These are phyloP conservation scores for Colossoma macropomum DNA, from an alignment of 2,113 vertebrate species.

Conservation along the genomic window DNA sequence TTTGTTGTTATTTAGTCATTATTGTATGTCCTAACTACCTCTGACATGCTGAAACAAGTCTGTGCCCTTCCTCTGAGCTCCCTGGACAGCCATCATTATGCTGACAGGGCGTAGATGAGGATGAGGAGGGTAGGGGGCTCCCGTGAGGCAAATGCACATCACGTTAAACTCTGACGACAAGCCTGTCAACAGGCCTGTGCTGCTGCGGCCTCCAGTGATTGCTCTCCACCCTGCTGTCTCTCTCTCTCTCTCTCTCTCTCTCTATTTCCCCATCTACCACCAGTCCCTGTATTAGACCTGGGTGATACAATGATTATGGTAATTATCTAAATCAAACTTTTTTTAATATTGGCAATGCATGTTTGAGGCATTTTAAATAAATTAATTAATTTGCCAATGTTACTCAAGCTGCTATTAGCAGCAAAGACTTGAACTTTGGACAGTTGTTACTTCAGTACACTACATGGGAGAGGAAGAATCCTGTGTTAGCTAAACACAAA, in stretches of 20 bases:
- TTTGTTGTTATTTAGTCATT: conserved; percentile 18
- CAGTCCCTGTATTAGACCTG: background rate
- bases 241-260: background rate
- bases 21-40: conserved; percentile 23
- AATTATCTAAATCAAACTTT: background rate
- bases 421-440: too few relatives aligned
- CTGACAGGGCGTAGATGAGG: conserved; percentile 48
- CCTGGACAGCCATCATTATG: conserved; percentile 39
- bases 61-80: conserved; percentile 14
- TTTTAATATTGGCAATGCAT: too few relatives aligned
- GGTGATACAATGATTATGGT: background rate
- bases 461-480: too few relatives aligned
- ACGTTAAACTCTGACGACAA: conserved; percentile 49
- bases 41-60: conserved; percentile 30
- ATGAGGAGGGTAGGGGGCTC: conserved; percentile 29
- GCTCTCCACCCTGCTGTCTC: background rate
- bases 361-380: too few relatives aligned
- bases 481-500: too few relatives aligned
- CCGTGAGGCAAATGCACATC: conserved; percentile 44
- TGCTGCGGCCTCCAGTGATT: conserved; percentile 13
- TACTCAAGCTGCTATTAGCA: too few relatives aligned
- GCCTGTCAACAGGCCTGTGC: conserved; percentile 32
- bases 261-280: too few relatives aligned
- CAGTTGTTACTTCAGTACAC: too few relatives aligned
- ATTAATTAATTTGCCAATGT: too few relatives aligned